Evolutionary conservation across 1,140 invertebrate species (phyloP).

Genomic region (Neuroterus valhalla): DNA sequence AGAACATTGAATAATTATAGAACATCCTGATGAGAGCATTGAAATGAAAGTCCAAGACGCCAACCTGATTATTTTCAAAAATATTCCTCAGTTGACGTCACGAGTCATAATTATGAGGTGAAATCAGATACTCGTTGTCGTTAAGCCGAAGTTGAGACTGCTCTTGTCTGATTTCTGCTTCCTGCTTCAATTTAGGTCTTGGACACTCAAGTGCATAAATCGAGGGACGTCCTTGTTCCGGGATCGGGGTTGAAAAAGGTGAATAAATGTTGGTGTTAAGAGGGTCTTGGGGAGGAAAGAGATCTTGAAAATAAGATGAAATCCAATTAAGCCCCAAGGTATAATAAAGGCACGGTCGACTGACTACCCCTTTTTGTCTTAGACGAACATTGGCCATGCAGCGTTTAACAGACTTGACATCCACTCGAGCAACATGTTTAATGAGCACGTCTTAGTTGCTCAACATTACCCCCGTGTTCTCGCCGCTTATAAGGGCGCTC

Average conservation of each 20-base stretch:
- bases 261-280: neutral
- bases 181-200: neutral
- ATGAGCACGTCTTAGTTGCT: slow-evolving; percentile 65
- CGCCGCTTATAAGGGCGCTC: slow-evolving; percentile 14
- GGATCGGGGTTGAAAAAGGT: neutral
- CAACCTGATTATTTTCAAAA: slow-evolving; percentile 11
- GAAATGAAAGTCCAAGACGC: neutral
- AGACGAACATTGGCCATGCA: slow-evolving; percentile 49
- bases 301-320: slow-evolving; percentile 4
- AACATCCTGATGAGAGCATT: no score
- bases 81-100: neutral
- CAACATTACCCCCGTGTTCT: slow-evolving; percentile 50
- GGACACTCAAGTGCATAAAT: neutral
- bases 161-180: neutral
- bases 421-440: slow-evolving; percentile 59
- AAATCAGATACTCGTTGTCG: neutral
- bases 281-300: neutral
- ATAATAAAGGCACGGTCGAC: slow-evolving; percentile 43
- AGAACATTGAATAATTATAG: no score
- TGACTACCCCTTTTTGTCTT: slow-evolving; percentile 46
- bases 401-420: slow-evolving; percentile 55
- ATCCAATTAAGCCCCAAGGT: slow-evolving; percentile 32
- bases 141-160: neutral
- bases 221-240: neutral
- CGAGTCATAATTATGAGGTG: neutral